These are phyloP conservation scores for Silurus meridionalis DNA, from an alignment of 2,113 vertebrate species.

Conservation along the genomic window DNA sequence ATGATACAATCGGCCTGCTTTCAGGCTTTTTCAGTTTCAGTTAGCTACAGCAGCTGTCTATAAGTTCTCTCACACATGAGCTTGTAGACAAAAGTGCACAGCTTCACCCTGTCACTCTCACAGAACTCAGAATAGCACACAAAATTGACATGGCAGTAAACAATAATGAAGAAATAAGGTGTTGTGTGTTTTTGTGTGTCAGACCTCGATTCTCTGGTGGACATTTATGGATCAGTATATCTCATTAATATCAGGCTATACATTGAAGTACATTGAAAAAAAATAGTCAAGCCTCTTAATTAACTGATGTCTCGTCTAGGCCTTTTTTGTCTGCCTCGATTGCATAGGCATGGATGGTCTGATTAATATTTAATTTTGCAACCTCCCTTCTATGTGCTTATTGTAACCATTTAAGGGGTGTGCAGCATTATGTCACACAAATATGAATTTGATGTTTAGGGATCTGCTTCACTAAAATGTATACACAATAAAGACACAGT, in stretches of 20 bases:
- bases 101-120: not conserved
- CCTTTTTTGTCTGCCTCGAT: slow-evolving; percentile 17
- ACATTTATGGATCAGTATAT: not conserved
- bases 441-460: not conserved
- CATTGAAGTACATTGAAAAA: not conserved
- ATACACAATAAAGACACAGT: not conserved
- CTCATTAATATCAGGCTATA: not conserved
- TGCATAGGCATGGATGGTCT: not conserved
- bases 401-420: slow-evolving; percentile 35
- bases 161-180: not conserved
- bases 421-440: slow-evolving; percentile 9
- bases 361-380: not conserved
- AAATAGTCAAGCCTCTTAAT: not conserved
- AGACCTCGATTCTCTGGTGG: not conserved
- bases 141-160: slow-evolving; percentile 31
- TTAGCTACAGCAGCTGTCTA: slow-evolving; percentile 24
- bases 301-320: not conserved
- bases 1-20: slow-evolving; percentile 34
- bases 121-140: slow-evolving; percentile 14
- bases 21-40: not conserved
- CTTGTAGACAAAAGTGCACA: slow-evolving; percentile 35
- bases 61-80: slow-evolving; percentile 1
- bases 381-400: slow-evolving; percentile 39
- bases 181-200: not conserved
- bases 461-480: not conserved